Conservation (phyloP, 2,113 vertebrate species). For the Hystrix brachyura region DNA sequence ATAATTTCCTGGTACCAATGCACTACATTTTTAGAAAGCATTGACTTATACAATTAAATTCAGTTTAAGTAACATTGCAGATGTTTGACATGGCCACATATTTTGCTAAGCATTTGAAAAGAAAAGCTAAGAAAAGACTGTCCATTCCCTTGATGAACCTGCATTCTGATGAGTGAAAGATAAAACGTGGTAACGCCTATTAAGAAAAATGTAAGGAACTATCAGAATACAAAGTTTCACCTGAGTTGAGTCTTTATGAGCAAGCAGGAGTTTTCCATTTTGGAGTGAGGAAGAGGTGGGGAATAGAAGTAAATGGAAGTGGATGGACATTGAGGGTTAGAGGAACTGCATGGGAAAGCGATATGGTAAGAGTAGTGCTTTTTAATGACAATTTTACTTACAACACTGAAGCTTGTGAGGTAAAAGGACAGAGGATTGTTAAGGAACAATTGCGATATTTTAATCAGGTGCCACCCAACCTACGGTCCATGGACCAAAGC, state of each 20-base stretch:
- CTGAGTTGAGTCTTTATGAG: background rate
- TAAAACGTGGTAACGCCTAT: background rate
- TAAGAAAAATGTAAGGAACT: background rate
- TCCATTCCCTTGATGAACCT: background rate
- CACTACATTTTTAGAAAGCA: background rate
- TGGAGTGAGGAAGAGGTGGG: background rate
- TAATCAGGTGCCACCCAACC: background rate
- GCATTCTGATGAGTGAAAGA: background rate
- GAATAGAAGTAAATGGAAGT: background rate
- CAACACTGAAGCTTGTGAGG: background rate
- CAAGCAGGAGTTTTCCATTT: background rate
- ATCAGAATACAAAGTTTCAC: background rate
- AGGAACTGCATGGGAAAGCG: background rate
- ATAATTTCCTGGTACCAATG: background rate
- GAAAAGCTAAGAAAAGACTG: background rate
- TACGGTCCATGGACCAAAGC: background rate
- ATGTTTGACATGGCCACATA: background rate
- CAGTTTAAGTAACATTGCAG: background rate
- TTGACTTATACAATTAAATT: slow-evolving; percentile 6
- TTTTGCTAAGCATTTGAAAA: slow-evolving; percentile 17
- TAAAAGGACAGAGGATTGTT: background rate
- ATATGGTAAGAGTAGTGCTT: background rate
- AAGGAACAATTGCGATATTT: background rate
- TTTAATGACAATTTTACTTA: background rate
- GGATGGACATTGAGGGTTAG: background rate